Conservation (phyloP, 2,113 vertebrate genomes). For the Thamnaconus septentrionalis region DNA sequence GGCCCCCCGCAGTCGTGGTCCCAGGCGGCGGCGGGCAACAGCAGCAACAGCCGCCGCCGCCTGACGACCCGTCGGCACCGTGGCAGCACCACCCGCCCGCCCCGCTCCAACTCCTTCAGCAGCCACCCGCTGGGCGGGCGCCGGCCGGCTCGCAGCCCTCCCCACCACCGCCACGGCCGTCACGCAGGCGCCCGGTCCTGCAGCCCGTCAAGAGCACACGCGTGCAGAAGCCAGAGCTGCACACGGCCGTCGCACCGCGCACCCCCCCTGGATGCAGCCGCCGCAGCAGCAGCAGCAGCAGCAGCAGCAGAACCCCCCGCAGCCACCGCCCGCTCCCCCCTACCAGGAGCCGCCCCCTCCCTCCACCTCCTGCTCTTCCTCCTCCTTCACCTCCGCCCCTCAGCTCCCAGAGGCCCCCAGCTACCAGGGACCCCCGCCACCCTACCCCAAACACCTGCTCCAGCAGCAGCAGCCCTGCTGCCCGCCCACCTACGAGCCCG, state of each 20-base stretch:
- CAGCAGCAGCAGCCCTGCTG: constrained; percentile 79
- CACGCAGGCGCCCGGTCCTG: constrained; percentile 91
- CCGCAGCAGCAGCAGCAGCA: constrained; percentile 17
- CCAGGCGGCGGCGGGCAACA: constrained; percentile 57
- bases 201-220: constrained; percentile 94
- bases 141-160: constrained; percentile 87
- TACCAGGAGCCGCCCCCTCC: constrained; percentile 63
- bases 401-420: constrained; percentile 70
- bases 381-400: too few relatives aligned
- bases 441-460: constrained; percentile 92
- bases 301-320: neutral
- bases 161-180: constrained; percentile 92
- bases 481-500: constrained; percentile 60
- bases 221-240: constrained; percentile 91
- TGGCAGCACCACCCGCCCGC: constrained; percentile 88
- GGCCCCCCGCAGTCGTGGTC: constrained; percentile 83
- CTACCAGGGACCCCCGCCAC: constrained; percentile 85
- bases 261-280: constrained; percentile 90
- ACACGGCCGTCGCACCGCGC: constrained; percentile 92
- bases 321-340: constrained; percentile 34
- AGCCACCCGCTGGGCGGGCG: constrained; percentile 78
- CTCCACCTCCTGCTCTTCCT: constrained; percentile 1
- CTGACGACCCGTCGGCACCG: constrained; percentile 77
- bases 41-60: constrained; percentile 75
- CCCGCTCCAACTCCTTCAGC: constrained; percentile 93